phyloP scores from a whole-genome alignment of 1,140 invertebrate species.

The Pararge aegeria region DNA sequence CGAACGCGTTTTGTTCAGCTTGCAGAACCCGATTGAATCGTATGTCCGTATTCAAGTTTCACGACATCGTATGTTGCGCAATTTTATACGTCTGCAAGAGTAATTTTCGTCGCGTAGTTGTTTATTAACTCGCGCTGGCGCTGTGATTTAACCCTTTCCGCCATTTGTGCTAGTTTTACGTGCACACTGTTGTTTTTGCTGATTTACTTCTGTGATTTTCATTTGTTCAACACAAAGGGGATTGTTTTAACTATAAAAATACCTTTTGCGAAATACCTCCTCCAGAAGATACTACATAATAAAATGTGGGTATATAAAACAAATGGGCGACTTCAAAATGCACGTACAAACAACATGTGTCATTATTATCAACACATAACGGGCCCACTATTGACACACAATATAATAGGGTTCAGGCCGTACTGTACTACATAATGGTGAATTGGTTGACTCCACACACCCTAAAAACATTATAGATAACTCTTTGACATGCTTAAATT shows the following conservation, averaged over 20 bases:
- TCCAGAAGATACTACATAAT: too few relatives aligned
- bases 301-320: too few relatives aligned
- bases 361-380: too few relatives aligned
- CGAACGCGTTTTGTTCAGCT: constrained; percentile 36
- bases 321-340: too few relatives aligned
- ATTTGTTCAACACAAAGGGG: neutral
- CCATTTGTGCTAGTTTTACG: constrained; percentile 12
- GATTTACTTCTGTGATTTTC: neutral
- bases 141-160: constrained; percentile 27
- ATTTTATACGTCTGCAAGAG: constrained; percentile 28
- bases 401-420: too few relatives aligned
- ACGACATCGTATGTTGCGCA: constrained; percentile 26
- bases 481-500: too few relatives aligned
- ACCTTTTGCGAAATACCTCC: too few relatives aligned
- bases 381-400: too few relatives aligned
- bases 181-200: neutral
- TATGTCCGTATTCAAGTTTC: constrained; percentile 32
- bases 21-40: constrained; percentile 36
- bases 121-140: constrained; percentile 25
- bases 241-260: neutral
- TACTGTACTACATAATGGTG: too few relatives aligned
- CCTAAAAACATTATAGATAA: too few relatives aligned
- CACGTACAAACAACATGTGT: too few relatives aligned
- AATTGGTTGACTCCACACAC: too few relatives aligned
- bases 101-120: constrained; percentile 26